phyloP scores from a whole-genome alignment of 2,797 vertebrate species.

The Chanos chanos region DNA sequence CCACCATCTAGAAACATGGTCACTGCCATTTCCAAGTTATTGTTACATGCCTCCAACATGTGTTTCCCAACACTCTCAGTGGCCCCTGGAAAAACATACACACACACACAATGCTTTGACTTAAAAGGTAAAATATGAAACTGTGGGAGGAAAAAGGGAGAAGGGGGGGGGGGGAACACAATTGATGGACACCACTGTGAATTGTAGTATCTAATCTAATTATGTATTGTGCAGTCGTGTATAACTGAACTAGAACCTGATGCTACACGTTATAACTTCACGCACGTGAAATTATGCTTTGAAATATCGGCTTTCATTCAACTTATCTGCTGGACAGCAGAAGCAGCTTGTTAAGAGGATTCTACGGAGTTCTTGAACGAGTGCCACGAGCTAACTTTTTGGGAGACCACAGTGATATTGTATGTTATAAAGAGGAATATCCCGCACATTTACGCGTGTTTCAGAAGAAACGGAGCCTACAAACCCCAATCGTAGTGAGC shows the following conservation, averaged over 20 bases:
- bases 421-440: not conserved
- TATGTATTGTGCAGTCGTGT: too few species aligned
- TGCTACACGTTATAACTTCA: too few species aligned
- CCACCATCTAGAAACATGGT: slow-evolving; percentile 98
- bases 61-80: slow-evolving; percentile 95
- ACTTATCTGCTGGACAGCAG: not conserved
- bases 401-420: too few species aligned
- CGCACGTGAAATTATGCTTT: not conserved
- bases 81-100: slow-evolving; percentile 75
- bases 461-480: not conserved
- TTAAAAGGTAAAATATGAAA: not conserved
- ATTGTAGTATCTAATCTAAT: too few species aligned
- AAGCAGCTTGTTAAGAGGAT: too few species aligned
- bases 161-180: too few species aligned
- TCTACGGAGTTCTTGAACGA: too few species aligned
- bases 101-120: not conserved
- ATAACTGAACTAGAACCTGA: too few species aligned
- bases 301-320: too few species aligned
- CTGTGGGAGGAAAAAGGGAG: too few species aligned
- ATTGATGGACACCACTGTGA: too few species aligned
- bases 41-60: slow-evolving; percentile 97
- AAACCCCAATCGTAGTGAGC: not conserved
- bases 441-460: not conserved
- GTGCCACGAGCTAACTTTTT: too few species aligned
- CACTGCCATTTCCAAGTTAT: slow-evolving; percentile 98